Evolutionary conservation across 2,113 vertebrate genomes (phyloP), one percentile per base, ranked within the genome.

Genomic region (Speoplatyrhinus poulsoni): DNA sequence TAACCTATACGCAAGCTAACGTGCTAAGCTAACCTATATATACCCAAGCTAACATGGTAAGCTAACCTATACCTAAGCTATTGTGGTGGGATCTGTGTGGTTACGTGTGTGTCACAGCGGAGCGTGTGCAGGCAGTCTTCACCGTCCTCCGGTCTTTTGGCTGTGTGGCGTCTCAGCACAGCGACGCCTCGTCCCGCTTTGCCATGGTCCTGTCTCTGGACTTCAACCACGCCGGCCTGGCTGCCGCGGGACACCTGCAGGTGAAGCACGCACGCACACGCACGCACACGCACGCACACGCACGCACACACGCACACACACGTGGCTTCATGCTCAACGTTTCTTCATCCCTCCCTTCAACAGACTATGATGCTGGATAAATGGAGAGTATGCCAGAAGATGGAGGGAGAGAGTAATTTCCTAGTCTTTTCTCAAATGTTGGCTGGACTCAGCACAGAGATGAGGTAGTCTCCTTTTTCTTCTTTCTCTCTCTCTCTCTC

Each of bases 361-460:
- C 85, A 99, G 98, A 98, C 97, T 0, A 84, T 99, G 94, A 93
- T 99, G 79, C 60, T 99, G 91, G 98, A 99, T 85, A 94, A 91
- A 59, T 87, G 87, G 79, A 93, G 90, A 0, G 92, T 96, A 0
- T 92, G 93, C 2, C 94, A 89, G 82, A 91, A 81, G 65, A 93
- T 91, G 0, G 81, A 82, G 0, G 94, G 93, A 8, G 96, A 98
- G 83, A 93, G 94, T 79, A 95, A 75, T 86, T 99, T 99, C 85
- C 89, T 94, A 65, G 67, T 99, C 4, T 99, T 99, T 85, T 85
- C 93, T 0, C 94, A 98, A 88, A 90, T 99, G 95, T 81, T 99
- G 75, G 94, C 94, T 0, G 97, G 98, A 41, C 73, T 96, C 82
- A 93, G 92, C 59, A n/a, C 79, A 6, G 93, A 95, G 2, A 92